Base-by-base conservation (phyloP, 2,888 invertebrate species). In the Drosophila subquinaria region DNA sequence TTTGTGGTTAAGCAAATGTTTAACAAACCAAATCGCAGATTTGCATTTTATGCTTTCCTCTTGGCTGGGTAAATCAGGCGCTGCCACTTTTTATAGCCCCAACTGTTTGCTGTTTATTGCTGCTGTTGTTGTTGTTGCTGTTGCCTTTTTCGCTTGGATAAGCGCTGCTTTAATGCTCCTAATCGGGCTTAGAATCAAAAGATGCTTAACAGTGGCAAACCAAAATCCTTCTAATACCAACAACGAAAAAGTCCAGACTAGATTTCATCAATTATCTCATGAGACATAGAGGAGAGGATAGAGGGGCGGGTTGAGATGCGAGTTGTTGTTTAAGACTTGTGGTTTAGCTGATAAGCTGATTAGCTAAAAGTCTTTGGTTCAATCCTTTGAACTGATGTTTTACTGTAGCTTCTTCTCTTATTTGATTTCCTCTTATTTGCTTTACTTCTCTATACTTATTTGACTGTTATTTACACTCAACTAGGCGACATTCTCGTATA, bases 1-100 rank as follows among this genome's bases (percentile, higher is more conserved):
- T 80, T 77, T 90, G 90, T 82, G 92, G 85, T 83, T 88, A 91
- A 87, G 91, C 91, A 86, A 90, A 90, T 91, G 87, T 90, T 90
- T 85, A 89, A 89, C 90, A 90, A 89, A 83, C 81, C 88, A 90
- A 90, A 85, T 86, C 87, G 74, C 77, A 79, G 88, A 89, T 90
- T 90, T 90, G 82, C 90, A 89, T 90, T 89, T 90, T 80, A 85
- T 74, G 85, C 69, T 81, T 78, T 68, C 55, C 61, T 70, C 71
- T 67, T 65, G 62, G 67, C 69, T 62, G 61, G 36, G 38, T 17
- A 63, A 74, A 74, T 74, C 66, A 63, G 75, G 36, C 56, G 55
- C 64, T 76, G 57, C 63, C 70, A 67, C 45, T 8, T 75, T 79
- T 79, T 74, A 79, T 64, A 52, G 76, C 63, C 47, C 27, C 42